Percentiles rank a stretch among this genome's conserved stretches.
Evolutionary conservation across 1,140 invertebrate genomes (phyloP).

Genomic region (Drosophila pseudoananassae): DNA sequence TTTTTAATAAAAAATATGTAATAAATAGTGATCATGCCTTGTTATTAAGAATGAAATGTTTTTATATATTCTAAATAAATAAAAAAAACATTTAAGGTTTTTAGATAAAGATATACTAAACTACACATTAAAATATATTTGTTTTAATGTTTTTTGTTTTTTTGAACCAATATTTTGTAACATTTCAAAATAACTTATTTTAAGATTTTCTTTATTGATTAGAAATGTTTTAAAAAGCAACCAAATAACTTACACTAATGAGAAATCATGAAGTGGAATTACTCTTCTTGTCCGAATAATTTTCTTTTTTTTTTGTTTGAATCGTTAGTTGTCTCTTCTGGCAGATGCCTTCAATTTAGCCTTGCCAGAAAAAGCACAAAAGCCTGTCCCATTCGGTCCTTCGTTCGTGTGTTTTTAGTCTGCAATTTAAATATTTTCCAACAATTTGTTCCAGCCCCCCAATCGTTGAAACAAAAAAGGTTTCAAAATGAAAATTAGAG

Average conservation of each 20-base stretch:
- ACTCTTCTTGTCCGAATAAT: neutral
- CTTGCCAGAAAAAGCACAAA: constrained; percentile 30
- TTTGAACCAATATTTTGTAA: no score
- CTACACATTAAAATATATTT: no score
- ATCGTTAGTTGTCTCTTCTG: constrained; percentile 8
- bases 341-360: constrained; percentile 38
- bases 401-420: neutral
- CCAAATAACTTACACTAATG: neutral
- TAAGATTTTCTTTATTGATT: neutral
- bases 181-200: no score
- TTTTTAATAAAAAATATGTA: no score
- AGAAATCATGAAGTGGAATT: neutral
- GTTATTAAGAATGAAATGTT: no score
- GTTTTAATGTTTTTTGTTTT: no score
- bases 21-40: no score
- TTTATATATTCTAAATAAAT: no score
- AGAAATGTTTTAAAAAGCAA: neutral
- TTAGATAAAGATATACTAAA: no score
- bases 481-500: neutral
- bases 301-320: neutral
- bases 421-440: constrained; percentile 60
- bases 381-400: constrained; percentile 24
- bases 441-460: constrained; percentile 31
- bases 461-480: constrained; percentile 18
- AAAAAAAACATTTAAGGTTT: no score